A percentile compares a stretch with the other conserved stretches of the same genome.
Evolutionary conservation across 2,113 vertebrate species (phyloP).

Genomic region (Lampris megalopsis): DNA sequence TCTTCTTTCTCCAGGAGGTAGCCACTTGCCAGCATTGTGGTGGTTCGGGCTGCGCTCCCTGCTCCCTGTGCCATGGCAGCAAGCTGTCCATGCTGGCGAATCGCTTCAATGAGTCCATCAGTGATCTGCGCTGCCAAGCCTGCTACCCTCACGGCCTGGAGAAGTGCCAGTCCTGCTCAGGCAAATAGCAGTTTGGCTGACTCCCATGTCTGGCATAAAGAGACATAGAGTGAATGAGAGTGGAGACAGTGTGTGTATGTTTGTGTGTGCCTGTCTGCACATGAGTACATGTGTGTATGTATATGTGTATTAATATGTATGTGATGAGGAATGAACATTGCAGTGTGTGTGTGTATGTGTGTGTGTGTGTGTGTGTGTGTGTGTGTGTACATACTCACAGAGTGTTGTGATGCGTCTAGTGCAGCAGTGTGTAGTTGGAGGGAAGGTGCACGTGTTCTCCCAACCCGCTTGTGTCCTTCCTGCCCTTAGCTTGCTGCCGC

Average conservation of each 20-base stretch:
- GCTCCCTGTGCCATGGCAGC: constrained; percentile 96
- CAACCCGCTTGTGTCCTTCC: no score
- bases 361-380: constrained; percentile 23
- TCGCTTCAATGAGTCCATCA: constrained; percentile 95
- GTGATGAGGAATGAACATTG: neutral
- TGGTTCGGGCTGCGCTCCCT: constrained; percentile 91
- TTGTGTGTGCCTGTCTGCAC: neutral
- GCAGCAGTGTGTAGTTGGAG: no score
- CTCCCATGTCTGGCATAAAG: constrained; percentile 44
- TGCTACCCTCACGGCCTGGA: constrained; percentile 92
- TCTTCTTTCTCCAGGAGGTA: constrained; percentile 76
- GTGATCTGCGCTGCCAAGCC: constrained; percentile 91
- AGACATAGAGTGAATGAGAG: neutral
- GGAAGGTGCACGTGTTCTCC: no score
- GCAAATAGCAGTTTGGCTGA: constrained; percentile 70
- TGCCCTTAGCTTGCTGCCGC: no score
- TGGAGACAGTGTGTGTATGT: constrained; percentile 11
- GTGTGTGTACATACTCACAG: constrained; percentile 8
- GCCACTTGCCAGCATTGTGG: constrained; percentile 87
- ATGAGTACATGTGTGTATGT: constrained; percentile 22
- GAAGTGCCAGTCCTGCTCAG: constrained; percentile 87
- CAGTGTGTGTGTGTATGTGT: neutral
- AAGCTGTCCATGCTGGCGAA: constrained; percentile 98
- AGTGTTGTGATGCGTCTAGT: no score
- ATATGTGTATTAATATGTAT: constrained; percentile 30